Percentiles rank a stretch among this genome's conserved stretches.
Evolutionary conservation across 23 tunicate species (phyloP).

Genomic region (Corella eumyota): DNA sequence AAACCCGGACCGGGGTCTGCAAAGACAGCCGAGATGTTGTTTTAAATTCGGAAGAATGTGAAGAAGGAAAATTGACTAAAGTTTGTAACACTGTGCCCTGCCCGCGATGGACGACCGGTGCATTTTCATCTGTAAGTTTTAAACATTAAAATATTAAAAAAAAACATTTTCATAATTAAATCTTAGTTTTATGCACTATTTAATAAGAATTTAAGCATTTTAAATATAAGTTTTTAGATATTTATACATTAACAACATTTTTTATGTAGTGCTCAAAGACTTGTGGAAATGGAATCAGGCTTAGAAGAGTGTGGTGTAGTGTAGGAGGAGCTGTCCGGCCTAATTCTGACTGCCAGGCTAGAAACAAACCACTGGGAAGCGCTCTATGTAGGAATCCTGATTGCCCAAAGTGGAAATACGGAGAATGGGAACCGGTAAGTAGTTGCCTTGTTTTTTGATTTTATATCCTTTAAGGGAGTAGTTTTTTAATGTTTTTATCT

Average conservation of each 20-base stretch:
- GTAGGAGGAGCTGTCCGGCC: constrained; percentile 9
- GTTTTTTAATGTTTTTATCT: too few species aligned
- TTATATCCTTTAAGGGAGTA: too few species aligned
- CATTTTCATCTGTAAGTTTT: constrained; percentile 29
- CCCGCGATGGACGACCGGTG: constrained; percentile 51
- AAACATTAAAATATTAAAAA: not conserved
- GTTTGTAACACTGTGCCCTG: constrained; percentile 36
- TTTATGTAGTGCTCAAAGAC: constrained; percentile 70
- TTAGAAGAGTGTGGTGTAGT: constrained; percentile 56
- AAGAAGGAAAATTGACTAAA: constrained; percentile 10
- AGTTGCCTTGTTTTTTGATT: too few species aligned
- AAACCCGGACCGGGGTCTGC: constrained; percentile 41
- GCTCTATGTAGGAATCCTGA: constrained; percentile 15
- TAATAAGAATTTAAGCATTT: too few species aligned
- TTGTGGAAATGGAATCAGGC: constrained; percentile 63
- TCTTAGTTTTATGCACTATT: too few species aligned
- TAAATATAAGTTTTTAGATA: too few species aligned
- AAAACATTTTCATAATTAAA: not conserved
- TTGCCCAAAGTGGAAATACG: constrained; percentile 67
- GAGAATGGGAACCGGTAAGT: constrained; percentile 55
- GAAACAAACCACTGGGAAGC: constrained; percentile 25
- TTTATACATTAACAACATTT: too few species aligned
- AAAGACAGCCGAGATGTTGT: constrained; percentile 25
- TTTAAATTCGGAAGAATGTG: constrained; percentile 20
- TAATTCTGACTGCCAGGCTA: constrained; percentile 16